Evolutionary conservation across 2,888 invertebrate species (phyloP), one percentile per base, ranked within the genome.

Genomic region (Athetis lepigone): DNA sequence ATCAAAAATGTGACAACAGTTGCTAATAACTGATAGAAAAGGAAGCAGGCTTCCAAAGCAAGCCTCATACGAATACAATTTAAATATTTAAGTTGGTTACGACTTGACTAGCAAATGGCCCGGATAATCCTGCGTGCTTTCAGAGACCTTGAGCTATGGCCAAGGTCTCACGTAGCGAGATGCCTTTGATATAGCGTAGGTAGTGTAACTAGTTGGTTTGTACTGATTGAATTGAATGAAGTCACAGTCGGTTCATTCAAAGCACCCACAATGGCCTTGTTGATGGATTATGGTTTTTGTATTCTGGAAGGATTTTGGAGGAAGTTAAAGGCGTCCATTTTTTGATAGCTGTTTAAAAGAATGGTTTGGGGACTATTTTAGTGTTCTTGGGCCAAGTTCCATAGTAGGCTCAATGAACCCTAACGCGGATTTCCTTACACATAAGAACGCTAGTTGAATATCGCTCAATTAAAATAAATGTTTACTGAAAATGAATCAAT

Each of bases 71-170:
- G 61, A 77, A 77, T 77, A 65, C 46, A 54, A 80, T 79, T 74
- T 79, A 45, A 81, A 75, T 75, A 76, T 65, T 77, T 57, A 66
- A 79, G 70, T 81, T 70, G 82, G 70, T 71, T 73, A 72, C 75
- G 77, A 75, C 72, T 42, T 74, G 87, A 84, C 88, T 91, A 88
- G 88, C 87, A 88, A 88, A 87, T 88, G 76, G 79, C 63, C 79
- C 77, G 85, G 87, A 87, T 90, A 77, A 90, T 90, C 88, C 86
- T 83, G 90, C 91, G 90, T 91, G 92, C 89, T 87, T 86, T 84
- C 78, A 64, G 83, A 81, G 88, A 86, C 92, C 91, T 92, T 92
- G 92, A 83, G 77, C 47, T 64, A 39, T 79, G 68, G 67, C 76
- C 90, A 91, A 92, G 91, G 92, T 82, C 90, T 82, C 88, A 85